Percentiles rank a stretch among this genome's conserved stretches.
phyloP scores from a whole-genome alignment of 2,797 vertebrate genomes.

The Micromesistius poutassou region DNA sequence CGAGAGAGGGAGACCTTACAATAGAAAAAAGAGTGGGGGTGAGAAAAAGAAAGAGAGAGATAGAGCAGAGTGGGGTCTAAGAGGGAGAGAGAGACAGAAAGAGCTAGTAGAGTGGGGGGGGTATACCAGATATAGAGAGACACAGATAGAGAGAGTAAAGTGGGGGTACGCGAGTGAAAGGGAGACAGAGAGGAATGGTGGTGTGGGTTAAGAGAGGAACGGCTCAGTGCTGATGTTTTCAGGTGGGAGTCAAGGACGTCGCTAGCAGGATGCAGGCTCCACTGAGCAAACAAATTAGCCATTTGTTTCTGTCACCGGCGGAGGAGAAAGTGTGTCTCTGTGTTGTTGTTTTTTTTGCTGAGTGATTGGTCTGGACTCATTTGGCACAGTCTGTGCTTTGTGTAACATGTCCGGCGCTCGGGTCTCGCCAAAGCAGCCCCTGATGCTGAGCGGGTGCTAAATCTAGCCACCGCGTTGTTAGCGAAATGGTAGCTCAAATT shows the following conservation, averaged over 20 bases:
- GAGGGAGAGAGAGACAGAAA: too few relatives aligned
- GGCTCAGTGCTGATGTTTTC: background rate
- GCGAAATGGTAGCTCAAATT: too few relatives aligned
- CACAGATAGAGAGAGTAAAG: background rate
- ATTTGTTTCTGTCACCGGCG: constrained; percentile 23
- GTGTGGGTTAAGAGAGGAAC: background rate
- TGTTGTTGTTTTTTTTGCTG: background rate
- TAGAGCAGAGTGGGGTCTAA: too few relatives aligned
- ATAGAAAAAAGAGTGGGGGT: too few relatives aligned
- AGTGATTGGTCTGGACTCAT: constrained; percentile 9
- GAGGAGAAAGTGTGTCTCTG: constrained; percentile 7
- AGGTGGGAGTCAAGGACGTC: constrained; percentile 41
- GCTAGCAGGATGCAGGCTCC: constrained; percentile 36
- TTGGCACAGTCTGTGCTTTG: constrained; percentile 3
- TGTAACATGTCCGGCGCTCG: background rate
- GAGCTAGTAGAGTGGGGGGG: too few relatives aligned
- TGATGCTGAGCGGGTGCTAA: background rate
- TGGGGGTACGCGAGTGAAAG: too few relatives aligned
- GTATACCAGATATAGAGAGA: constrained; percentile 17
- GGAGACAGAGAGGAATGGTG: background rate
- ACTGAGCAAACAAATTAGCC: constrained; percentile 42
- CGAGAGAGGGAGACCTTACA: too few relatives aligned
- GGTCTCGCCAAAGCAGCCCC: background rate
- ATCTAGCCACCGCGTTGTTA: too few relatives aligned
- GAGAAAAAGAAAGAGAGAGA: too few relatives aligned